Evolutionary conservation across 2,113 vertebrate species (phyloP).

Genomic region (Corynorhinus townsendii): DNA sequence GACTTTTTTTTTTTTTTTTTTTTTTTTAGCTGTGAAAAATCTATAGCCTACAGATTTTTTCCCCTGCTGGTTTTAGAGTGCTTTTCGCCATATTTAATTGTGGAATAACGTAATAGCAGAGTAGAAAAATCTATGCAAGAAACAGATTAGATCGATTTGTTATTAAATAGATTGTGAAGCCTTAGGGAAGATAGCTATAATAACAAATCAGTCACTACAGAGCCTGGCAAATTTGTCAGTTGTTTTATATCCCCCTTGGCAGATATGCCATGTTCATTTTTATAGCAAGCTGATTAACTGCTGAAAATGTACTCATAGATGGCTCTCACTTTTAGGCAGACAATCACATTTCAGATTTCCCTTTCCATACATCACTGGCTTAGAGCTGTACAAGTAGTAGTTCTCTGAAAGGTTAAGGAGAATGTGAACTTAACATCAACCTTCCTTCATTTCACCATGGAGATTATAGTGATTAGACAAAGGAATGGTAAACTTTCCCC

Average conservation of each 20-base stretch:
- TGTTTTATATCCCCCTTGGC: background rate
- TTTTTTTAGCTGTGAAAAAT: slow-evolving; percentile 31
- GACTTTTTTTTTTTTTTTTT: background rate
- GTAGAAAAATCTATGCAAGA: slow-evolving; percentile 57
- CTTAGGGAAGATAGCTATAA: slow-evolving; percentile 29
- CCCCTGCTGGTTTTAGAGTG: background rate
- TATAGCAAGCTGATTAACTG: slow-evolving; percentile 26
- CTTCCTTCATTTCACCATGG: slow-evolving; percentile 32
- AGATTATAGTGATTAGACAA: background rate
- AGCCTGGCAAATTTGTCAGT: slow-evolving; percentile 9
- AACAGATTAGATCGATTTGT: slow-evolving; percentile 59
- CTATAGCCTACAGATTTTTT: slow-evolving; percentile 7
- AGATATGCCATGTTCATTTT: slow-evolving; percentile 38
- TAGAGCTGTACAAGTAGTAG: background rate
- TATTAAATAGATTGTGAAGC: slow-evolving; percentile 61
- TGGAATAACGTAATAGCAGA: slow-evolving; percentile 29
- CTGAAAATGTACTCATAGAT: slow-evolving; percentile 31
- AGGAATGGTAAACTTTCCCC: background rate
- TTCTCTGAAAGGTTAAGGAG: slow-evolving; percentile 23
- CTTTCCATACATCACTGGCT: background rate
- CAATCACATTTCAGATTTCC: slow-evolving; percentile 50
- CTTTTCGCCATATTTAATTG: slow-evolving; percentile 2
- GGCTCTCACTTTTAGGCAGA: slow-evolving; percentile 10
- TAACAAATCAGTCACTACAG: slow-evolving; percentile 29
- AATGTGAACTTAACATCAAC: background rate